A percentile compares a stretch with the other conserved stretches of the same genome.
phyloP scores from a whole-genome alignment of 2,888 invertebrate genomes.

The Poecilobothrus nobilitatus region DNA sequence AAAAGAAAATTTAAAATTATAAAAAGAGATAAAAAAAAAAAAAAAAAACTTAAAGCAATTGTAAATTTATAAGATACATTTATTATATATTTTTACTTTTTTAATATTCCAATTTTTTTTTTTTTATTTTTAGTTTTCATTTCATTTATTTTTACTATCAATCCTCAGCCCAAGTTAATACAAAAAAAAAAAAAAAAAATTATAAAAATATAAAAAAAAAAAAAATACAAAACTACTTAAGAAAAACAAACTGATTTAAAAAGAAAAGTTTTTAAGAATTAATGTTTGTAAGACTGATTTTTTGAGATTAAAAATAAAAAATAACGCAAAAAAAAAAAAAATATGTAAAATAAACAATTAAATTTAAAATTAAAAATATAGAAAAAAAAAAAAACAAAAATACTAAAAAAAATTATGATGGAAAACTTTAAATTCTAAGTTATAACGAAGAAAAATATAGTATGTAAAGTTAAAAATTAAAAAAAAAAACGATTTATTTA shows the following conservation, averaged over 20 bases:
- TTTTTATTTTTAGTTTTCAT: not conserved
- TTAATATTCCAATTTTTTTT: not conserved
- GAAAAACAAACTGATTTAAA: not conserved
- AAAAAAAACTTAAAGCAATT: not conserved
- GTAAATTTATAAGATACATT: not conserved
- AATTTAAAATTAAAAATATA: not conserved
- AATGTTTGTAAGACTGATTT: slow-evolving; percentile 5
- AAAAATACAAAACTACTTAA: not conserved
- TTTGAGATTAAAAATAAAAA: not conserved
- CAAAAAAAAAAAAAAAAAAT: not conserved
- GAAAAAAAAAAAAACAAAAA: not conserved
- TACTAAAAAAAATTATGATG: not conserved
- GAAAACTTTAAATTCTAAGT: not conserved
- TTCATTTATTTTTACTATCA: not conserved
- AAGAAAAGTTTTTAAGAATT: not conserved
- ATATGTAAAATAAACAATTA: not conserved
- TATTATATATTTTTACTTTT: not conserved
- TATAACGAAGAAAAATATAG: not conserved
- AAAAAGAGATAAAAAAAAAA: not conserved
- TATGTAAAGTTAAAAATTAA: not conserved
- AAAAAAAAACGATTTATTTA: not conserved
- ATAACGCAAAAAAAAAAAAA: too few species aligned
- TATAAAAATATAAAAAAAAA: not conserved
- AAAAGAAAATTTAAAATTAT: not conserved
- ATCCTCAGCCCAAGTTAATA: not conserved